Evolutionary conservation across 2,888 invertebrate genomes (phyloP), one percentile per base, ranked within the genome.

Genomic region (Bellardia pandia): DNA sequence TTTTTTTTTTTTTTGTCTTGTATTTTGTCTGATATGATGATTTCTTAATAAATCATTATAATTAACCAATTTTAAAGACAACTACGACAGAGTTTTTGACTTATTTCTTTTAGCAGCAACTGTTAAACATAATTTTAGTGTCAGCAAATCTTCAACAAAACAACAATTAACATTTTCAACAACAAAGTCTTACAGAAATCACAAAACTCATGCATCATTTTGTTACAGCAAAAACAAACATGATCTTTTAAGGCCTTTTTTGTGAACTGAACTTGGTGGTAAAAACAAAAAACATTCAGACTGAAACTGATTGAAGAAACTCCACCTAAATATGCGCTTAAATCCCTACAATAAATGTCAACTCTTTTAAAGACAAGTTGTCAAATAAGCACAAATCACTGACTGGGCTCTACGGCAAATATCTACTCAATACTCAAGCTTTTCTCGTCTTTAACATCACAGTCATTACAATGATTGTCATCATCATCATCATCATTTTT

Each of bases 241-340:
- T 33, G 60, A 74, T 66, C 56, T 56, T 66, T 74, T 33, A 69
- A 60, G 48, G 68, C 48, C 40, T 77, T 23, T 23, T 23, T 23
- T 23, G 23, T 23, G 23, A 23, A 23, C 23, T 23, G 23, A 23
- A 23, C 23, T 23, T 23, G 23, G 66, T n/a, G 71, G 66, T 8
- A 58, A 74, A 69, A 60, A 69, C 7, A 42, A 45, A 58, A 51
- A 5, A 16, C 16, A 45, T 9, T 11, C 9, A 11, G 9, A 45
- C 45, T 45, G 53, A 58, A 72, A 74, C 16, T 79, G 75, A 64
- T 81, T 78, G 74, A 85, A 45, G 74, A 85, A 85, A 87, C 82
- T 87, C 82, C 87, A 87, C 87, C 87, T 87, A 85, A 87, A 87
- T 87, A 81, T 85, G 85, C 87, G 87, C 87, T 87, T 87, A 87